These are phyloP conservation scores for Glossophaga mutica DNA, from an alignment of 2,797 vertebrate species.

Conservation along the genomic window DNA sequence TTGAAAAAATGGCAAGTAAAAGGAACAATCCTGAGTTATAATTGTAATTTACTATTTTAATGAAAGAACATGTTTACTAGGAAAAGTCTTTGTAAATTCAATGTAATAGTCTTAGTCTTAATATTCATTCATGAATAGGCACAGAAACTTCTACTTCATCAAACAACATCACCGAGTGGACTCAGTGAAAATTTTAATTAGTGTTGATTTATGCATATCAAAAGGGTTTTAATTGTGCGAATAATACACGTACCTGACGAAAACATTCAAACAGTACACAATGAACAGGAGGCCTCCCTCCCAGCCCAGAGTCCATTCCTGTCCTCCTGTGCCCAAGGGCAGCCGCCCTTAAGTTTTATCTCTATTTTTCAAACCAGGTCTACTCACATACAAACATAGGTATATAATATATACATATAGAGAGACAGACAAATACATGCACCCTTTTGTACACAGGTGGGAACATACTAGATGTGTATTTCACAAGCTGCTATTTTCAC, in stretches of 20 bases:
- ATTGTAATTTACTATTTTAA: conserved; percentile 19
- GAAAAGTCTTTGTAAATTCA: conserved; percentile 36
- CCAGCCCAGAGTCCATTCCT: neutral
- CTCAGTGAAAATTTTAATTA: conserved; percentile 6
- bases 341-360: neutral
- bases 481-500: neutral
- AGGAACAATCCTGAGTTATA: neutral
- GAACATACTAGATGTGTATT: neutral
- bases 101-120: neutral
- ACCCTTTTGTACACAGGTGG: neutral
- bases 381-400: conserved; percentile 27
- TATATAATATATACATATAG: neutral
- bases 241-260: neutral
- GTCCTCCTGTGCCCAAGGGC: neutral
- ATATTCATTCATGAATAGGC: neutral
- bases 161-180: neutral
- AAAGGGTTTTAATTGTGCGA: conserved; percentile 54
- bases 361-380: conserved; percentile 22
- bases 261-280: conserved; percentile 20
- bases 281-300: neutral
- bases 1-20: neutral
- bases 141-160: conserved; percentile 10
- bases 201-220: conserved; percentile 16
- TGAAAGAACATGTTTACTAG: neutral
- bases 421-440: neutral